Base-by-base conservation (phyloP, 2,888 invertebrate genomes). In the Sesia apiformis region DNA sequence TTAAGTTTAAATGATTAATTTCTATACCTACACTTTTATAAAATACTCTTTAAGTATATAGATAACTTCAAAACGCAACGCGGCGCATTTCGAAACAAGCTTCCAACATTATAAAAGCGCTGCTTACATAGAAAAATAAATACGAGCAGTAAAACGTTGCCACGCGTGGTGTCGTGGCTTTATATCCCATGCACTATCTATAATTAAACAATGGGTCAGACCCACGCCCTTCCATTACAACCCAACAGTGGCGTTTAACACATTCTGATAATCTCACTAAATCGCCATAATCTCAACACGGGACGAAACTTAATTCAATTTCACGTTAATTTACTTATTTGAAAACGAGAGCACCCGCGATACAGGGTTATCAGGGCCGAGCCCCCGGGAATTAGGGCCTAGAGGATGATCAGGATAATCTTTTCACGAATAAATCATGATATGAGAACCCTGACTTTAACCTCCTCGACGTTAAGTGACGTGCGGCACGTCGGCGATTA, bases 301-400 rank as follows among this genome's bases (percentile, higher is more conserved):
- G 78, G 78, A 76, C 78, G 74, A 74, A 79, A 83, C 78, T 81
- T 81, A 82, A 87, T 85, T 87, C 81, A 80, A 85, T 84, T 83
- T 76, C 72, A 81, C 80, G 77, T 84, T 84, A 84, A 86, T 83
- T 85, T 81, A 84, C 79, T 85, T 81, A 85, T 84, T 83, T 78
- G 81, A 80, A 81, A 83, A 78, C 71, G 80, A 81, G 80, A 76
- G 72, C 72, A 72, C 69, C 67, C 69, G 67, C 71, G 72, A 68
- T 72, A 73, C 72, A 70, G 72, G 63, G 74, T 70, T 77, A 81
- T 76, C 76, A 72, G 69, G 69, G 70, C 63, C 60, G 60, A 64
- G 64, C 77, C 77, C 73, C 66, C 63, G 69, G 69, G 75, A 66
- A 72, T 76, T 76, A 72, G 70, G 67, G 66, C 60, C 62, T 66